A percentile compares a stretch with the other conserved stretches of the same genome.
Conservation (phyloP, 2,888 invertebrate species). For the Drosophila falleni region DNA sequence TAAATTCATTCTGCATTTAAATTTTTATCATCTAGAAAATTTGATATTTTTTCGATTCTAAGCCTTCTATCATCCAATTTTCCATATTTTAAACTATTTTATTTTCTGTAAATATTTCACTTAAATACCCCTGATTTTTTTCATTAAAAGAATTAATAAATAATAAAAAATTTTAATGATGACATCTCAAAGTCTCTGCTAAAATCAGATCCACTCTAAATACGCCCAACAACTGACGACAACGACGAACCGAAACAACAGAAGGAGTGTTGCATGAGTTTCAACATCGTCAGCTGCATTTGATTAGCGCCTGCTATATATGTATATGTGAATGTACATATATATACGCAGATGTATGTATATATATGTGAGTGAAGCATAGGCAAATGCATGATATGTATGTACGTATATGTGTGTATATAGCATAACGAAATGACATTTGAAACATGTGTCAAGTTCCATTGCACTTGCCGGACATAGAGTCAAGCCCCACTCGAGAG, state of each 20-base stretch:
- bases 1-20: too few species aligned
- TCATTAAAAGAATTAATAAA: neutral
- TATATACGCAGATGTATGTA: neutral
- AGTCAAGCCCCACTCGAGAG: conserved; percentile 30
- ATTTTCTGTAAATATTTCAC: neutral
- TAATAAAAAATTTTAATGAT: neutral
- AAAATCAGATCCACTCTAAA: conserved; percentile 50
- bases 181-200: neutral
- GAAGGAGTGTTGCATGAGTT: conserved; percentile 24
- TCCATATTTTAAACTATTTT: too few species aligned
- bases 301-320: conserved; percentile 65
- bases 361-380: neutral
- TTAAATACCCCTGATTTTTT: neutral
- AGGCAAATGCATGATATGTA: conserved; percentile 1
- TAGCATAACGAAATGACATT: conserved; percentile 65
- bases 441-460: conserved; percentile 79
- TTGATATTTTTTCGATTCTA: too few species aligned
- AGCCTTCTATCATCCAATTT: too few species aligned
- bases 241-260: conserved; percentile 14
- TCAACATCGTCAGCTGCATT: conserved; percentile 70
- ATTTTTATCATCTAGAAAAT: too few species aligned
- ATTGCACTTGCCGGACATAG: conserved; percentile 67
- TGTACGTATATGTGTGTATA: conserved; percentile 28
- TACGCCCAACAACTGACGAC: conserved; percentile 21
- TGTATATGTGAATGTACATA: conserved; percentile 11